Evolutionary conservation across 2,113 vertebrate genomes (phyloP).

Genomic region (Eleginops maclovinus): DNA sequence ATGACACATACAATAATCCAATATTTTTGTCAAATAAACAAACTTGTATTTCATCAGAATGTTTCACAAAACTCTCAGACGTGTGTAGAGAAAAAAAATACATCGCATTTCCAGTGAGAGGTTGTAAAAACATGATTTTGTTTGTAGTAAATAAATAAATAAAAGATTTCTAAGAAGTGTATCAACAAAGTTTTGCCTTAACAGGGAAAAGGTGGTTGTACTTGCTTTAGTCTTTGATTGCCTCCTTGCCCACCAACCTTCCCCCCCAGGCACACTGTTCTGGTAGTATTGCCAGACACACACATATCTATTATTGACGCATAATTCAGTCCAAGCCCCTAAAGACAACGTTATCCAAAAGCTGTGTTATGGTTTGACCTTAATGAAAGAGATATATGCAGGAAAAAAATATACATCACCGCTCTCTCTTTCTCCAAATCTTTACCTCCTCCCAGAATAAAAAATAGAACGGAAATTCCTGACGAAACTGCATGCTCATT

Average conservation of each 20-base stretch:
- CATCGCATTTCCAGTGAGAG: conserved; percentile 12
- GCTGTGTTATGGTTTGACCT: conserved; percentile 75
- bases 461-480: conserved; percentile 24
- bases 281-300: conserved; percentile 69
- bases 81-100: conserved; percentile 1
- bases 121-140: conserved; percentile 34
- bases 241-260: conserved; percentile 44
- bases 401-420: conserved; percentile 66
- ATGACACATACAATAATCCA: background rate
- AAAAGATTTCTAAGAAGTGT: background rate
- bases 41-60: conserved; percentile 9
- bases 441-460: conserved; percentile 40
- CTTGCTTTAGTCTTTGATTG: conserved; percentile 58
- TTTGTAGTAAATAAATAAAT: conserved; percentile 24
- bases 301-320: conserved; percentile 66
- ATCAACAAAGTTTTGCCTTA: conserved; percentile 43
- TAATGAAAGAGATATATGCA: conserved; percentile 61
- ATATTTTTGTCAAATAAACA: conserved; percentile 13
- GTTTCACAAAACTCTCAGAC: background rate
- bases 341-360: conserved; percentile 59
- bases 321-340: conserved; percentile 62
- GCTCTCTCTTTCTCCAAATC: conserved; percentile 45
- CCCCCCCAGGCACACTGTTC: conserved; percentile 26
- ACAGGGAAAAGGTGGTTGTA: conserved; percentile 59
- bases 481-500: conserved; percentile 62